Base-by-base conservation (phyloP, 2,113 vertebrate species). In the Mesitornis unicolor region DNA sequence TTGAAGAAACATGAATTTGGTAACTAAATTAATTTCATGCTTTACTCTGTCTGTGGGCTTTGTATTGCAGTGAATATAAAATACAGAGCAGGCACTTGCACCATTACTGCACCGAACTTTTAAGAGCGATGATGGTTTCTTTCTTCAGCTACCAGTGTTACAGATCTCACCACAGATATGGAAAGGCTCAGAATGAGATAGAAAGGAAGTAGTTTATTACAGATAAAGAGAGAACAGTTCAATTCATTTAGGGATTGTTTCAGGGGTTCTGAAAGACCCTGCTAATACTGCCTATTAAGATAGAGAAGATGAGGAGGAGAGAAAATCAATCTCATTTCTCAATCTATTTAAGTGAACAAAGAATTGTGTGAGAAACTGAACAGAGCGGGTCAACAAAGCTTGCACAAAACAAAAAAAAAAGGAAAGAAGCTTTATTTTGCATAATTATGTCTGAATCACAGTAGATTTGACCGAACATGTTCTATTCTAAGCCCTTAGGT, bases 241-340 rank as follows among this genome's bases (percentile, higher is more conserved):
- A 43, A 47, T 81, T 86, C 10, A 48, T 59, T 84, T 82, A 71
- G 63, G 73, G 86, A 64, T 87, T 84, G 56, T 83, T 90, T 91
- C 93, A 68, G 17, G 45, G 53, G 48, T 85, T 91, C 75, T 87
- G 13, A 87, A 88, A 88, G 69, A 24, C 54, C 33, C 17, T 10
- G 24, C 43, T 87, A 87, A 65, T 69, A 24, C 45, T 51, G 64
- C 33, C 67, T 70, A 33, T 88, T 86, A 57, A 80, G 91, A 77
- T 14, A 45, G 35, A 74, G 79, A 84, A 89, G 65, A 84, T 16
- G 69, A 28, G 51, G 48, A 87, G 47, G 47, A 83, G 63, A 76
- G 25, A 79, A 87, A 96, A 96, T 96, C 90, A 61, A 91, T 87
- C 74, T 76, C 6, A 80, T 80, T 94, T 91, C 75, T 93, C 78